These are phyloP conservation scores for Anthrax anthrax DNA, from an alignment of 2,888 invertebrate species.

Conservation along the genomic window DNA sequence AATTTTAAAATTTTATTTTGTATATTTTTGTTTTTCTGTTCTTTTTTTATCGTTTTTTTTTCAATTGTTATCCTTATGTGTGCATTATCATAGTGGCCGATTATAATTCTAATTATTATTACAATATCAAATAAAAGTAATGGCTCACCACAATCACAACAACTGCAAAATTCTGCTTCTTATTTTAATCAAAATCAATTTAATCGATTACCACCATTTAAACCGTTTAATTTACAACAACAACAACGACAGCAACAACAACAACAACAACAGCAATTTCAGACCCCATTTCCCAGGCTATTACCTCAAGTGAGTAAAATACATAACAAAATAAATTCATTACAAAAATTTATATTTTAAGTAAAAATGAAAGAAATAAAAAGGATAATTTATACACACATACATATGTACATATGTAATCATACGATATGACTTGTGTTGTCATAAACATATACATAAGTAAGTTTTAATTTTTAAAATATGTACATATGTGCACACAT, in stretches of 20 bases:
- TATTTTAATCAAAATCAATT: slow-evolving; percentile 13
- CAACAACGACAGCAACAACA: too few species aligned
- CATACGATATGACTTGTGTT: too few species aligned
- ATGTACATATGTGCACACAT: not conserved
- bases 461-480: not conserved
- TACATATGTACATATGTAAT: too few species aligned
- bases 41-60: not conserved
- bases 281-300: slow-evolving; percentile 19
- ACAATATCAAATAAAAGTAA: not conserved
- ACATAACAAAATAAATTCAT: not conserved
- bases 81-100: not conserved
- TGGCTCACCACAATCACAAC: slow-evolving; percentile 6
- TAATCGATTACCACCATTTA: slow-evolving; percentile 14
- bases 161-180: not conserved
- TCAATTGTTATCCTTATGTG: not conserved
- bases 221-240: slow-evolving; percentile 13
- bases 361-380: not conserved
- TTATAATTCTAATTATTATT: not conserved
- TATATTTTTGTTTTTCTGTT: not conserved
- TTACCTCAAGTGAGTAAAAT: slow-evolving; percentile 17
- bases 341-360: too few species aligned
- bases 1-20: not conserved
- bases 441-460: too few species aligned
- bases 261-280: too few species aligned
- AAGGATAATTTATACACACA: not conserved